Evolutionary conservation across 2,797 vertebrate genomes (phyloP).

Genomic region (Gorsachius magnificus): DNA sequence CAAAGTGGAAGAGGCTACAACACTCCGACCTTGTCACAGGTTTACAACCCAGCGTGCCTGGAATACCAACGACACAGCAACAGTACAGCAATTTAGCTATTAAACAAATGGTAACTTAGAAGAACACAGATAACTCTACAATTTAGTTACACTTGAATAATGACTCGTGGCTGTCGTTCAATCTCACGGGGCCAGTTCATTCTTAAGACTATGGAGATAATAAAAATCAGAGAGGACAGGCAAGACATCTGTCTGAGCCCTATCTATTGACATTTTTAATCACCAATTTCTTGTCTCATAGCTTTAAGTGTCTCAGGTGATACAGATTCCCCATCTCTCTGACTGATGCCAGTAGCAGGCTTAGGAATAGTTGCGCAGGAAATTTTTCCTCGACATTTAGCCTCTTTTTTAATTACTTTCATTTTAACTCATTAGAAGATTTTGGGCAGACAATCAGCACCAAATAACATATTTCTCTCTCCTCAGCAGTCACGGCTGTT

Average conservation of each 20-base stretch:
- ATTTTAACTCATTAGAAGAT: conserved; percentile 3
- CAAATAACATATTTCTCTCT: not conserved
- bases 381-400: not conserved
- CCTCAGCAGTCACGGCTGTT: not conserved
- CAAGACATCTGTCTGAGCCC: not conserved
- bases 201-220: not conserved
- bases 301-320: not conserved
- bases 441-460: not conserved
- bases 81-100: accelerated
- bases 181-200: not conserved
- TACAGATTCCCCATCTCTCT: not conserved
- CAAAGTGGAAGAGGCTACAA: not conserved
- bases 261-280: not conserved
- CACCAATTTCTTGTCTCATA: not conserved
- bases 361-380: not conserved
- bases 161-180: not conserved
- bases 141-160: not conserved
- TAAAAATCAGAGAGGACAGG: not conserved
- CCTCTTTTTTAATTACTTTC: not conserved
- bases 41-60: not conserved
- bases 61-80: not conserved
- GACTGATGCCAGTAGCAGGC: not conserved
- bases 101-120: not conserved
- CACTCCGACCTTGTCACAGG: not conserved
- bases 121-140: not conserved